These are phyloP conservation scores for Brachionus manjavacas DNA, from an alignment of 1,140 invertebrate species.

Conservation along the genomic window DNA sequence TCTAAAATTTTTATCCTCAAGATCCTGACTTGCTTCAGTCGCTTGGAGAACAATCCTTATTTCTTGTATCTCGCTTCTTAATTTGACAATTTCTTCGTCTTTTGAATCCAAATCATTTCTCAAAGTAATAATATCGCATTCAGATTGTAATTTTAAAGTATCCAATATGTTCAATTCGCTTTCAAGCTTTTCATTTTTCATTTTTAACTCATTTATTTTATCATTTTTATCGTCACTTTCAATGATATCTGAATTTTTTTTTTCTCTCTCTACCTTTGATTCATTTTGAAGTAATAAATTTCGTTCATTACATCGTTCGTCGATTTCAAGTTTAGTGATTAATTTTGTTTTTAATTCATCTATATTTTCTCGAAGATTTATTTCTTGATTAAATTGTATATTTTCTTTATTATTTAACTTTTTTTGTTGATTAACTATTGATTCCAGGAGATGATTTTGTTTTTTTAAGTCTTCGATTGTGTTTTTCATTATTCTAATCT, in stretches of 20 bases:
- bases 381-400: too few species aligned
- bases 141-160: conserved; percentile 17
- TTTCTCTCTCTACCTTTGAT: background rate
- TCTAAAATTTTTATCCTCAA: background rate
- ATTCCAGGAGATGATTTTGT: too few species aligned
- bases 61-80: background rate
- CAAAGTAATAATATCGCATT: conserved; percentile 17
- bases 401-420: too few species aligned
- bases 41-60: background rate
- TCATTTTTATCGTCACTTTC: background rate
- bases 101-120: conserved; percentile 17
- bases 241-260: background rate
- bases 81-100: background rate
- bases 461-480: too few species aligned
- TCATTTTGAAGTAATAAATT: background rate
- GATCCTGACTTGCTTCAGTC: background rate
- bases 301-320: background rate
- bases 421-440: too few species aligned
- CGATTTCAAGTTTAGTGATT: background rate
- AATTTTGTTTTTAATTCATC: too few species aligned
- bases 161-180: conserved; percentile 1
- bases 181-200: background rate
- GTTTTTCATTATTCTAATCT: too few species aligned
- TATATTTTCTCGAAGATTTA: too few species aligned
- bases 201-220: background rate